phyloP scores from a whole-genome alignment of 2,888 invertebrate genomes.

The Idaea biselata region DNA sequence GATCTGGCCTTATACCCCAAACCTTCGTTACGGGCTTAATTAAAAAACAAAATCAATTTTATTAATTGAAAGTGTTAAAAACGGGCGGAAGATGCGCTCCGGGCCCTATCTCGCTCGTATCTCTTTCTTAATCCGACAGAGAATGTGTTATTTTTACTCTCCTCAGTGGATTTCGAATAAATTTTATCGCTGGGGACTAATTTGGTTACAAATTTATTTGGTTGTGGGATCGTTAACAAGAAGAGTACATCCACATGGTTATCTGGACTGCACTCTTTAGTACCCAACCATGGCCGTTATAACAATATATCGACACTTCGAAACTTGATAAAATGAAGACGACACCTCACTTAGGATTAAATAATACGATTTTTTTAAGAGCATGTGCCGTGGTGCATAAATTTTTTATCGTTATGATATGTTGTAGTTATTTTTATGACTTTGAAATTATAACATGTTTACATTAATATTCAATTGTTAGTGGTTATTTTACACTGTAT shows the following conservation, averaged over 20 bases:
- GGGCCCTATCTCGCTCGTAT: slow-evolving; percentile 72
- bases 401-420: slow-evolving; percentile 65
- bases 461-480: slow-evolving; percentile 54
- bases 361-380: slow-evolving; percentile 70
- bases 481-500: slow-evolving; percentile 30
- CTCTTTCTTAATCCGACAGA: slow-evolving; percentile 79
- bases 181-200: slow-evolving; percentile 80
- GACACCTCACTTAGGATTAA: slow-evolving; percentile 76
- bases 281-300: slow-evolving; percentile 69
- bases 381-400: slow-evolving; percentile 59
- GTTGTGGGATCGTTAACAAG: slow-evolving; percentile 78
- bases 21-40: slow-evolving; percentile 75
- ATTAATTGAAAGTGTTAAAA: slow-evolving; percentile 81
- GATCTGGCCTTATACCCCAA: slow-evolving; percentile 65
- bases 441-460: slow-evolving; percentile 46
- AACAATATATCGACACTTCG: slow-evolving; percentile 76
- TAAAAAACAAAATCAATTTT: slow-evolving; percentile 81
- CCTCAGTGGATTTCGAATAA: slow-evolving; percentile 78
- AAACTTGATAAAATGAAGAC: slow-evolving; percentile 77
- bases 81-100: slow-evolving; percentile 76
- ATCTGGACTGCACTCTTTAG: slow-evolving; percentile 74
- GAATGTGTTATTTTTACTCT: slow-evolving; percentile 81
- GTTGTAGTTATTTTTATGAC: slow-evolving; percentile 45
- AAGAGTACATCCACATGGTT: slow-evolving; percentile 72
- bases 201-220: slow-evolving; percentile 82